Evolutionary conservation across 2,888 invertebrate species (phyloP).

Genomic region (Cyaniris semiargus): DNA sequence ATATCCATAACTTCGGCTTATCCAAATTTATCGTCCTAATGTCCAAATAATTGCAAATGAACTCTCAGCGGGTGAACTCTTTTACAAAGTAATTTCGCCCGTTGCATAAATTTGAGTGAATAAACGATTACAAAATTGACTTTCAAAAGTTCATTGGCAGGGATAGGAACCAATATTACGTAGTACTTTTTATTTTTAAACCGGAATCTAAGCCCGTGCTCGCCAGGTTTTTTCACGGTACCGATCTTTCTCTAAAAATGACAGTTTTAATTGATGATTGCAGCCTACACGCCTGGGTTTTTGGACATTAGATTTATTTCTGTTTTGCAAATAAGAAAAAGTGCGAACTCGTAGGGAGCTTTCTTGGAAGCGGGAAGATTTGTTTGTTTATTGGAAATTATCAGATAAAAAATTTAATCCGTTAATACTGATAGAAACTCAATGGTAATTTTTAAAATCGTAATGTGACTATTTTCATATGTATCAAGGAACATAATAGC

Average conservation of each 20-base stretch:
- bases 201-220: slow-evolving; percentile 9
- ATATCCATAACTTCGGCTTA: slow-evolving; percentile 1
- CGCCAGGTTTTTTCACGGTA: slow-evolving; percentile 10
- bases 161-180: slow-evolving; percentile 24
- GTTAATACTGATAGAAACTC: not conserved
- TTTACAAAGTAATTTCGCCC: slow-evolving; percentile 1
- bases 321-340: slow-evolving; percentile 24
- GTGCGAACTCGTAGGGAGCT: not conserved
- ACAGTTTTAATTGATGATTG: slow-evolving; percentile 10
- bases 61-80: slow-evolving; percentile 23
- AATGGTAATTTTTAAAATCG: not conserved
- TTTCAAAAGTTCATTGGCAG: slow-evolving; percentile 26
- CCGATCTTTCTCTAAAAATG: slow-evolving; percentile 19
- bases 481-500: not conserved
- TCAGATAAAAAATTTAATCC: not conserved
- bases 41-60: slow-evolving; percentile 25
- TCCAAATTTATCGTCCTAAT: slow-evolving; percentile 12
- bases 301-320: not conserved
- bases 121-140: slow-evolving; percentile 28
- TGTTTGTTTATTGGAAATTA: not conserved
- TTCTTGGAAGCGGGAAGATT: slow-evolving; percentile 14
- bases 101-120: slow-evolving; percentile 2
- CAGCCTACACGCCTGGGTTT: not conserved
- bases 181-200: slow-evolving; percentile 13
- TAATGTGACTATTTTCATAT: not conserved